A percentile compares a stretch with the other conserved stretches of the same genome.
Conservation (phyloP, 2,113 vertebrate genomes). For the Suricata suricatta region DNA sequence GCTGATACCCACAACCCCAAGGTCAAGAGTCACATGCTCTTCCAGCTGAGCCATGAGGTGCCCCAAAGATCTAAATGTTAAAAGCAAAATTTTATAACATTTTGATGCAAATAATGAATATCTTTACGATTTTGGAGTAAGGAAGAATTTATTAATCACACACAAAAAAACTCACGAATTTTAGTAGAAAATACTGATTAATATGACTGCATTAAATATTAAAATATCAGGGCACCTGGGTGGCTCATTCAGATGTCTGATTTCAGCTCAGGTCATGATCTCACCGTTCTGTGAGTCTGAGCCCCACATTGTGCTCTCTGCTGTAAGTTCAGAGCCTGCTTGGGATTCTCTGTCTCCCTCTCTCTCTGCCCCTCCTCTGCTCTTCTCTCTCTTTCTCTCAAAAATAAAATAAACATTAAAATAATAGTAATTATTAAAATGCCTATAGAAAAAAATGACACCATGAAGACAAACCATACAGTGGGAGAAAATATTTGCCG, state of each 20-base stretch:
- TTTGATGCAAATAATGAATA: conserved; percentile 25
- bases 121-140: conserved; percentile 3
- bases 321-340: no score
- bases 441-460: background rate
- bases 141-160: background rate
- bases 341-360: no score
- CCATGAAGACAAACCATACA: background rate
- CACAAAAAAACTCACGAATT: background rate
- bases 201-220: conserved; percentile 15
- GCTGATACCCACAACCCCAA: no score
- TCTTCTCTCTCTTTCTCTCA: no score
- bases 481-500: background rate
- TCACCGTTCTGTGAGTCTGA: no score
- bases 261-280: no score
- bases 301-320: no score
- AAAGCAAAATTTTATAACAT: conserved; percentile 20
- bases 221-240: background rate
- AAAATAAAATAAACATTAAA: no score
- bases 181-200: conserved; percentile 39
- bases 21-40: background rate
- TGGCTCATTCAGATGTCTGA: no score
- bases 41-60: background rate
- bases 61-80: background rate
- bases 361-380: no score
- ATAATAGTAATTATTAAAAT: conserved; percentile 17